Evolutionary conservation across 2,888 invertebrate genomes (phyloP).

Genomic region (Hecatera dysodea): DNA sequence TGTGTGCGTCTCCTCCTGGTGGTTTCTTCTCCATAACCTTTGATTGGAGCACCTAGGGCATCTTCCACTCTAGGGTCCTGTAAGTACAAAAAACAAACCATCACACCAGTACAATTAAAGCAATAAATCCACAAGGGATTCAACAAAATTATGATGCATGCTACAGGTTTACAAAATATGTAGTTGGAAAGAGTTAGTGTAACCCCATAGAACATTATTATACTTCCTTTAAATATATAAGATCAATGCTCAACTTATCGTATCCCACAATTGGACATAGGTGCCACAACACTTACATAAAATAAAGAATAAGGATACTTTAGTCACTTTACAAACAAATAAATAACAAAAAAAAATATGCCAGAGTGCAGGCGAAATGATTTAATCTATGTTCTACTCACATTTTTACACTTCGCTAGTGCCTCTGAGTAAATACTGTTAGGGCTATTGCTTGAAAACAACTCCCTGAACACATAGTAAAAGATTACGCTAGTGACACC

Average conservation of each 20-base stretch:
- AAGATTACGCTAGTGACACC: constrained; percentile 96
- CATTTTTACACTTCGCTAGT: constrained; percentile 93
- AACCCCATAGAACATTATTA: background rate
- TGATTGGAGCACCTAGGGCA: constrained; percentile 97
- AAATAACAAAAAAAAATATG: background rate
- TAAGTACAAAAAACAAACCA: constrained; percentile 54
- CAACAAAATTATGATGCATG: background rate
- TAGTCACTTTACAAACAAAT: background rate
- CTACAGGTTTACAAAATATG: background rate
- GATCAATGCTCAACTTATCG: background rate
- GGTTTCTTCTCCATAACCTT: constrained; percentile 97
- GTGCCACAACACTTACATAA: background rate
- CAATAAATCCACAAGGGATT: background rate
- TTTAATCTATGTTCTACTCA: constrained; percentile 70
- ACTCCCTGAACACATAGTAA: constrained; percentile 95
- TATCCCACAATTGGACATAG: too few relatives aligned
- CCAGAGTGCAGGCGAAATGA: background rate
- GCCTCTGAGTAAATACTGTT: constrained; percentile 96
- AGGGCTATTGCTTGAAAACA: constrained; percentile 97
- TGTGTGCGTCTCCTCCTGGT: constrained; percentile 95
- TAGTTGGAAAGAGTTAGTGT: background rate
- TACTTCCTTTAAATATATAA: background rate
- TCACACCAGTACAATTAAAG: background rate
- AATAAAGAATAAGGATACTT: background rate
- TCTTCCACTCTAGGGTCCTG: constrained; percentile 94